These are phyloP conservation scores for Crossocerus cetratus DNA, from an alignment of 2,888 invertebrate genomes.

Conservation along the genomic window DNA sequence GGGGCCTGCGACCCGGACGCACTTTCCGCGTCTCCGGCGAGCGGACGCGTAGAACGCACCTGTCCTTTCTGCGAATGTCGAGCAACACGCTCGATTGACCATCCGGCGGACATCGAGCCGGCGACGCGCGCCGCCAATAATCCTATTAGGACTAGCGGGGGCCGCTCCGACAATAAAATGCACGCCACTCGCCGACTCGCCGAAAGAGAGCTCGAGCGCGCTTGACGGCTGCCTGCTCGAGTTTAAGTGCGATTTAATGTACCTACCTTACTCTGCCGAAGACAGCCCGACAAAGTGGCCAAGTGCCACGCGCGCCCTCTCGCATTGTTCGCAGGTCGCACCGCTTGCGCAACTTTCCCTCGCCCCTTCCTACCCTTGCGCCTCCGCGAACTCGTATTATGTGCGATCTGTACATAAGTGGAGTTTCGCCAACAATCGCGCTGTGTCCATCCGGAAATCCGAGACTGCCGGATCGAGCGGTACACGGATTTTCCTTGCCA, in stretches of 20 bases:
- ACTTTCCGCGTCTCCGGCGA: background rate
- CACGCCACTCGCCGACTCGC: background rate
- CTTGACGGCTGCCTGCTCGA: constrained; percentile 19
- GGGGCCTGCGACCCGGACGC: no score
- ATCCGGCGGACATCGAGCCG: background rate
- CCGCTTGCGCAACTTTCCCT: background rate
- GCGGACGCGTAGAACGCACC: background rate
- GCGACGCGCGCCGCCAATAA: constrained; percentile 6
- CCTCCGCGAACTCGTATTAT: background rate
- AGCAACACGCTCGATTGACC: background rate
- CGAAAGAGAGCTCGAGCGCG: constrained; percentile 36
- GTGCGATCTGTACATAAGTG: no score
- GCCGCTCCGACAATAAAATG: constrained; percentile 20
- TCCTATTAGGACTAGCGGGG: constrained; percentile 35
- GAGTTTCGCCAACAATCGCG: no score
- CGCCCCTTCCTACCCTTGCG: background rate
- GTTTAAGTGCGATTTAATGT: constrained; percentile 48
- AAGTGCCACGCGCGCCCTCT: constrained; percentile 13
- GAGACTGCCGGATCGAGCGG: no score
- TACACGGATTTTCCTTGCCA: no score
- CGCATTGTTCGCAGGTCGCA: no score
- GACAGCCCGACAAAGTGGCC: constrained; percentile 16
- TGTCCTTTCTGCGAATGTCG: constrained; percentile 1
- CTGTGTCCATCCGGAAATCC: no score
- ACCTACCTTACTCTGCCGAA: constrained; percentile 11